Percentiles rank a stretch among this genome's conserved stretches.
These are phyloP conservation scores for Aricia artaxerxes DNA, from an alignment of 2,888 invertebrate genomes.

Conservation along the genomic window DNA sequence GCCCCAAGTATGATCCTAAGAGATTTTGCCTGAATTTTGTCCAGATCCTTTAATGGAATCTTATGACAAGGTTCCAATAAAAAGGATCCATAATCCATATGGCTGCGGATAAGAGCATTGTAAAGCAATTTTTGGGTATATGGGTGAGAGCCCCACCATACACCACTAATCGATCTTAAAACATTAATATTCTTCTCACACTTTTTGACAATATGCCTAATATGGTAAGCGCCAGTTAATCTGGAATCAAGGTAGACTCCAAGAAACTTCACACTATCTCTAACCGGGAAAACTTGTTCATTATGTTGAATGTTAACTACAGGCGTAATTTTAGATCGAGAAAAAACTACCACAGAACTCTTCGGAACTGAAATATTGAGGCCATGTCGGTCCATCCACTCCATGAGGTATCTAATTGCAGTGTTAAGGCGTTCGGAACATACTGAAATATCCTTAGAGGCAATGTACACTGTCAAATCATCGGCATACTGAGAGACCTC, in stretches of 20 bases:
- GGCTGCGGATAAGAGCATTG: not conserved
- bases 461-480: too few species aligned
- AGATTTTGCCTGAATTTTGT: too few species aligned
- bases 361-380: not conserved
- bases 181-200: slow-evolving; percentile 16
- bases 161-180: not conserved
- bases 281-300: not conserved
- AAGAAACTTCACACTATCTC: not conserved
- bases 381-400: slow-evolving; percentile 2
- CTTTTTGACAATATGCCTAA: not conserved
- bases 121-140: slow-evolving; percentile 13
- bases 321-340: not conserved
- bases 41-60: not conserved
- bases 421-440: too few species aligned
- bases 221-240: not conserved
- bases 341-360: not conserved
- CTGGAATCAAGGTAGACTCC: not conserved
- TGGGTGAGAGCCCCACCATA: not conserved
- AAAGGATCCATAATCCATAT: slow-evolving; percentile 19
- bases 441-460: not conserved
- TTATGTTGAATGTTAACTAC: not conserved
- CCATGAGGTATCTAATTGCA: not conserved
- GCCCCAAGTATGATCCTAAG: not conserved
- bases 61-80: slow-evolving; percentile 12
- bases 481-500: too few species aligned